Percentiles rank a stretch among this genome's conserved stretches.
phyloP scores from a whole-genome alignment of 2,888 invertebrate genomes.

The Myathropa florea region DNA sequence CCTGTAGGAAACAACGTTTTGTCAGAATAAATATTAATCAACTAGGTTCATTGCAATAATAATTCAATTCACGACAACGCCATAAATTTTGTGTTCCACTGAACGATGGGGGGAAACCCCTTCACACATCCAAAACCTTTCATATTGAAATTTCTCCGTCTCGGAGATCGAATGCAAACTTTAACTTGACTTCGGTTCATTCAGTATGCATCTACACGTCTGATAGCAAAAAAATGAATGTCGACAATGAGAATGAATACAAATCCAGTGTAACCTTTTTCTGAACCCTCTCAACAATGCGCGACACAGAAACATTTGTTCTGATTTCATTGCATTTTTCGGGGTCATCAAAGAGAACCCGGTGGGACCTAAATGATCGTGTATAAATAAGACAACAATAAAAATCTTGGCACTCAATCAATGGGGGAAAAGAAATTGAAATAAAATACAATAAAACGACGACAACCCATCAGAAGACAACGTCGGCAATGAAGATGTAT shows the following conservation, averaged over 20 bases:
- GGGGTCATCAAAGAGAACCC: conserved; percentile 15
- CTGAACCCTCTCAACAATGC: background rate
- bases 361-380: background rate
- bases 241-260: no score
- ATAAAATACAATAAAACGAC: background rate
- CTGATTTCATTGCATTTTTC: conserved; percentile 3
- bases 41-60: conserved; percentile 30
- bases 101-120: no score
- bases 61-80: conserved; percentile 26
- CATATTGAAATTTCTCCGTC: background rate
- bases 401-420: conserved; percentile 58
- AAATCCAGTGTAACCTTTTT: background rate
- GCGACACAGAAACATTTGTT: conserved; percentile 9
- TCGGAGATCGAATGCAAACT: no score
- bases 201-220: no score
- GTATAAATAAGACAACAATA: conserved; percentile 60
- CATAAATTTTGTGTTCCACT: background rate
- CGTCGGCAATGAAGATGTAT: background rate
- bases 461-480: background rate
- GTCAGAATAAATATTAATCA: conserved; percentile 3
- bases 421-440: background rate
- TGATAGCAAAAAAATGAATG: no score
- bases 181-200: no score
- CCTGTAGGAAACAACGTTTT: background rate
- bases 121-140: no score